A percentile compares a stretch with the other conserved stretches of the same genome.
Conservation (phyloP, 1,140 invertebrate species). For the Nephila pilipes region DNA sequence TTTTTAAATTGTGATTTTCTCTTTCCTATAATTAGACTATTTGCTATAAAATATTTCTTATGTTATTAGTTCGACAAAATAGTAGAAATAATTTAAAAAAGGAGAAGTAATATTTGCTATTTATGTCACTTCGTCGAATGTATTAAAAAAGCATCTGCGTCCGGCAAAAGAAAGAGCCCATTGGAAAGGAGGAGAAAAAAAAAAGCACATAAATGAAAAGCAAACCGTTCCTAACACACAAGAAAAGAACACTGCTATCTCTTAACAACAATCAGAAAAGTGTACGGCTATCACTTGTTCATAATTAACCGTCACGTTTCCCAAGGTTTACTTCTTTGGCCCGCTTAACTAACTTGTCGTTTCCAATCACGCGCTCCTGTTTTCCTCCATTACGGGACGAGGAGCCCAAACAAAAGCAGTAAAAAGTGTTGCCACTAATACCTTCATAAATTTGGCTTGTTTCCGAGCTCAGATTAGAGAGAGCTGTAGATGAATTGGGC, state of each 20-base stretch:
- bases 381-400: conserved; percentile 31
- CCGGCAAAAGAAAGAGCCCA: too few relatives aligned
- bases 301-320: conserved; percentile 40
- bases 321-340: background rate
- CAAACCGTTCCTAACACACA: too few relatives aligned
- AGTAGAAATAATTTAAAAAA: too few relatives aligned
- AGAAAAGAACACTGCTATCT: background rate
- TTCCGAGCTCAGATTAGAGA: conserved; percentile 35
- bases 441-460: conserved; percentile 50
- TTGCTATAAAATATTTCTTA: too few relatives aligned
- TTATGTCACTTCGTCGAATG: too few relatives aligned
- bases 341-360: conserved; percentile 53
- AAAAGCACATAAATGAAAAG: too few relatives aligned
- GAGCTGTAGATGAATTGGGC: background rate
- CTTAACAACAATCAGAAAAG: background rate
- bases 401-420: conserved; percentile 32
- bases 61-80: too few relatives aligned
- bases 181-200: too few relatives aligned
- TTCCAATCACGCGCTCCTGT: conserved; percentile 50
- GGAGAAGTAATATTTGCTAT: too few relatives aligned
- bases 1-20: too few relatives aligned
- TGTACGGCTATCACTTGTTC: background rate
- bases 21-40: too few relatives aligned
- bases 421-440: conserved; percentile 50
- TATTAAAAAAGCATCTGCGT: too few relatives aligned